These are phyloP conservation scores for Pelusios castaneus DNA, from an alignment of 2,113 vertebrate genomes.

Conservation along the genomic window DNA sequence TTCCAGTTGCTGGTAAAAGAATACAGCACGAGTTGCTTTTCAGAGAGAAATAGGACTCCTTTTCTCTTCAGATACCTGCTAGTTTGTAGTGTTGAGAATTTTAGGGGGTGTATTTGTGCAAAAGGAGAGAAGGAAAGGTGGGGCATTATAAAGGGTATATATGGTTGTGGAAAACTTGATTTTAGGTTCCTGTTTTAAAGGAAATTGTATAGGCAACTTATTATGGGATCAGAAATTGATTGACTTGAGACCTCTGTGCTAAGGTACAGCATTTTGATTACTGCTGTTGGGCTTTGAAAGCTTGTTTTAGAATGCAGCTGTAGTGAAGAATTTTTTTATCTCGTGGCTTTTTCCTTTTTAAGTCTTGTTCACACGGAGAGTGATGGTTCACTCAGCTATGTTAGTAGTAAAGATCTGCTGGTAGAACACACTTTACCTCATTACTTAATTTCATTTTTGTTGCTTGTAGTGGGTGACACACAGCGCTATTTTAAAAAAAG, in stretches of 20 bases:
- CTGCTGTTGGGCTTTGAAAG: slow-evolving; percentile 55
- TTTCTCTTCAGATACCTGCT: slow-evolving; percentile 18
- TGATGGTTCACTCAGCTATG: slow-evolving; percentile 60
- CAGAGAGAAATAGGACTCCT: background rate
- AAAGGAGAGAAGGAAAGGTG: slow-evolving; percentile 6
- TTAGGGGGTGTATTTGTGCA: background rate
- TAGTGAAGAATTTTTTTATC: slow-evolving; percentile 51
- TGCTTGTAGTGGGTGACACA: slow-evolving; percentile 32
- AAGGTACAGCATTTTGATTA: slow-evolving; percentile 71
- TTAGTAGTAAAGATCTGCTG: slow-evolving; percentile 66
- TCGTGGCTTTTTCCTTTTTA: slow-evolving; percentile 47
- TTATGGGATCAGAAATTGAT: slow-evolving; percentile 65
- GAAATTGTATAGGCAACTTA: slow-evolving; percentile 34
- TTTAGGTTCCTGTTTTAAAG: slow-evolving; percentile 12
- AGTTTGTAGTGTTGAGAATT: background rate
- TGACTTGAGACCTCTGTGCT: slow-evolving; percentile 51
- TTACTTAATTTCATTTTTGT: slow-evolving; percentile 69
- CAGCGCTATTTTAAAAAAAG: slow-evolving; percentile 35
- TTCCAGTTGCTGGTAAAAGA: slow-evolving; percentile 23
- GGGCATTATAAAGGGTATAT: slow-evolving; percentile 23
- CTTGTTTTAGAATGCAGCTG: slow-evolving; percentile 43
- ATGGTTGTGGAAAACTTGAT: slow-evolving; percentile 1
- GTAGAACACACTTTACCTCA: slow-evolving; percentile 81
- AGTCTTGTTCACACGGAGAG: slow-evolving; percentile 43
- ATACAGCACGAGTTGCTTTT: background rate